Conservation (phyloP, 37 sponge, comb jelly and placozoan species). For the Ephydatia muelleri region DNA sequence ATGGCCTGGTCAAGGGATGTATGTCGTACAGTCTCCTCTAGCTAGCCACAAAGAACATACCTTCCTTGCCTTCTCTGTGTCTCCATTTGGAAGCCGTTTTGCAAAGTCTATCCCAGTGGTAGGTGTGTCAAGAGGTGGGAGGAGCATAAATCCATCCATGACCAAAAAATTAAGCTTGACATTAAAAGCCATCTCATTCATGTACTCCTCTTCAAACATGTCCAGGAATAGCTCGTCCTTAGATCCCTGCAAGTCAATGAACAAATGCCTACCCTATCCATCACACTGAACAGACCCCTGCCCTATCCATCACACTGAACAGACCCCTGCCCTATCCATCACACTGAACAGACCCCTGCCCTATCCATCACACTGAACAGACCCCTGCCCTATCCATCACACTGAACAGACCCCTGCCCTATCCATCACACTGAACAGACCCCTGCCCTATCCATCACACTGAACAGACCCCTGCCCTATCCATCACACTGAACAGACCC, state of each 20-base stretch:
- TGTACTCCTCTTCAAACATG: slow-evolving; percentile 90
- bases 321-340: too few relatives aligned
- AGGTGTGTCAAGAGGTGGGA: slow-evolving; percentile 89
- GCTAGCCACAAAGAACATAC: slow-evolving; percentile 10
- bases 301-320: too few relatives aligned
- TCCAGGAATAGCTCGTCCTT: slow-evolving; percentile 88
- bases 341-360: too few relatives aligned
- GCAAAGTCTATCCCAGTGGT: slow-evolving; percentile 93
- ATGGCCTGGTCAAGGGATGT: slow-evolving; percentile 47
- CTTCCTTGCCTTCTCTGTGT: slow-evolving; percentile 57
- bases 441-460: too few relatives aligned
- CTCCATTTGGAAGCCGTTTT: slow-evolving; percentile 88
- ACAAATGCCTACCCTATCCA: not conserved
- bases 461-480: too few relatives aligned
- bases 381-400: too few relatives aligned
- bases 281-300: not conserved
- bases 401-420: too few relatives aligned
- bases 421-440: too few relatives aligned
- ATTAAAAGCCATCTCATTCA: slow-evolving; percentile 51
- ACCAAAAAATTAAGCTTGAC: slow-evolving; percentile 65
- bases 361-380: too few relatives aligned
- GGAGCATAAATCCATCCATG: slow-evolving; percentile 89
- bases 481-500: too few relatives aligned
- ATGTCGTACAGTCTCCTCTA: not conserved
- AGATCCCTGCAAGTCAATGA: slow-evolving; percentile 51